Conservation (phyloP, 2,113 vertebrate species). For the Mormyrus iriodes region DNA sequence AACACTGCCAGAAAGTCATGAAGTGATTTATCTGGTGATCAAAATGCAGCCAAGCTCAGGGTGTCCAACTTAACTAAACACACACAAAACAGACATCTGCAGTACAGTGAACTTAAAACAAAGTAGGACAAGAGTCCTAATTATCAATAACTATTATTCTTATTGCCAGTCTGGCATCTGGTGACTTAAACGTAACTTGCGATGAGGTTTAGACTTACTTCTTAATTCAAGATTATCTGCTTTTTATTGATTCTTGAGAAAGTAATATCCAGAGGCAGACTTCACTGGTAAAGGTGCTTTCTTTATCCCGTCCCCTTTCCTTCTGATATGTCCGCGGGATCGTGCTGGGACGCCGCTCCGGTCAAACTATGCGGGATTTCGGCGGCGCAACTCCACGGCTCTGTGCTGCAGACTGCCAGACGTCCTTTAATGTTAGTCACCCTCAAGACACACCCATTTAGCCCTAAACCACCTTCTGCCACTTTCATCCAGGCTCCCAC, state of each 20-base stretch:
- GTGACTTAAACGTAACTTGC: background rate
- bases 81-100: background rate
- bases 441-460: conserved; percentile 20
- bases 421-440: conserved; percentile 10
- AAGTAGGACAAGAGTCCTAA: background rate
- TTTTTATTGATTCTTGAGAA: conserved; percentile 3
- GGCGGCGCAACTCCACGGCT: background rate
- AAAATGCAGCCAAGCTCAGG: background rate
- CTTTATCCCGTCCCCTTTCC: background rate
- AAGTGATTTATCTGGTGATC: background rate
- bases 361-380: background rate
- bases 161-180: background rate
- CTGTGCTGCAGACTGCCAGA: conserved; percentile 7
- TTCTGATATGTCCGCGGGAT: conserved; percentile 1
- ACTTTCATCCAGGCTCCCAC: background rate
- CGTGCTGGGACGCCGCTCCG: conserved; percentile 1
- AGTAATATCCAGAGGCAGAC: background rate
- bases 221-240: background rate
- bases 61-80: background rate
- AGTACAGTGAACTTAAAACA: background rate
- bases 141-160: background rate
- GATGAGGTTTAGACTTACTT: conserved; percentile 14
- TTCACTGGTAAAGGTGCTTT: background rate
- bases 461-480: background rate
- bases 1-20: background rate